Base-by-base conservation (phyloP, 2,888 invertebrate species). In the Crossocerus cetratus region DNA sequence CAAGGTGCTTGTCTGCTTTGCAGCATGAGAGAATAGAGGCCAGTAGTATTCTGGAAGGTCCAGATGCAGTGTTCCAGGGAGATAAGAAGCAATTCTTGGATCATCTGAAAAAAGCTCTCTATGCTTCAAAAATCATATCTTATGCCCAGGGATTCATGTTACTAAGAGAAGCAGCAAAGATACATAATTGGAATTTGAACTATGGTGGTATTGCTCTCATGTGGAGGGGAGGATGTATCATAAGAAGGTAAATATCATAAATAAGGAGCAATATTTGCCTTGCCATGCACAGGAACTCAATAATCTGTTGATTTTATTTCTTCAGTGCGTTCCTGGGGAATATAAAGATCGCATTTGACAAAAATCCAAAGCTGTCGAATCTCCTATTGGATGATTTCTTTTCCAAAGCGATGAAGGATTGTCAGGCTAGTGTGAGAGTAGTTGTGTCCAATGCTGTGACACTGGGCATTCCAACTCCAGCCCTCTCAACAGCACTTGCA, bases 181-280 rank as follows among this genome's bases (percentile, higher is more conserved):
- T 96, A 82, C 95, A 97, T 88, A 93, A 94, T 4, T 99, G 99
- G 99, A 95, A 97, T 77, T 92, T 99, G 73, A 99, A 99, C 91
- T 98, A 98, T 87, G 99, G 99, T 61, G 97, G 97, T 67, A 98
- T 99, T 78, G 99, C 99, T 1, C 92, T 99, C 55, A 99, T 99
- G 99, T 99, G 99, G 99, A 94, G 99, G 76, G 99, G 99, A 16
- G 99, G 99, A n/a, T 99, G 99, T 90, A 99, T 99, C 87, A 99
- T 98, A 87, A 93, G 99, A 89, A 97, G 97, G 95, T 93, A 92
- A 88, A 2, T 91, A 91, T 45, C 2, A 22, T 53, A 55, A 49
- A 49, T n/a, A 16, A n/a, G 14, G 14, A 8, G 16, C 49, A 3
- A 16, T n/a, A 21, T 18, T 54, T 4, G 43, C 44, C n/a, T 59